A percentile compares a stretch with the other conserved stretches of the same genome.
phyloP scores from a whole-genome alignment of 92 coral and sea anemone species.

The Heteractis magnifica region DNA sequence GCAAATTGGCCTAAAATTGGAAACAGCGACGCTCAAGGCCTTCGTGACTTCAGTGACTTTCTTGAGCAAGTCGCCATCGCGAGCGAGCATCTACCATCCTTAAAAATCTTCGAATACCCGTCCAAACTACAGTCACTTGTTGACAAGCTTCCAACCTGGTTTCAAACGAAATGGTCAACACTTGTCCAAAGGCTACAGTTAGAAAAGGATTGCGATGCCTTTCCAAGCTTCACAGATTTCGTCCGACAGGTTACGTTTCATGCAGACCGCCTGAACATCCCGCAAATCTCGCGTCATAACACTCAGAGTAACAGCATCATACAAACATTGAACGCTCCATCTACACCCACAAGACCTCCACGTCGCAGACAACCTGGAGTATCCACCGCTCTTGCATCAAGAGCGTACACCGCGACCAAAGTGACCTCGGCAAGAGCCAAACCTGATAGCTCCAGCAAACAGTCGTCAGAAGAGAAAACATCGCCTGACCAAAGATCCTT shows the following conservation, averaged over 20 bases:
- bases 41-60: slow-evolving; percentile 52
- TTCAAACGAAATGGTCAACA: slow-evolving; percentile 48
- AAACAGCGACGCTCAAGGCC: slow-evolving; percentile 46
- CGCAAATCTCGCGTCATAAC: slow-evolving; percentile 34
- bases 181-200: slow-evolving; percentile 44
- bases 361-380: slow-evolving; percentile 10
- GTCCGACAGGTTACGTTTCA: slow-evolving; percentile 20
- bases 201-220: slow-evolving; percentile 29
- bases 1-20: slow-evolving; percentile 60
- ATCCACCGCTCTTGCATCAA: slow-evolving; percentile 13
- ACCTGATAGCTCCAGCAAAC: neutral
- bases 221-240: slow-evolving; percentile 43
- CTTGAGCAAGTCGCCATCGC: slow-evolving; percentile 58
- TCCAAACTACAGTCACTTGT: slow-evolving; percentile 34
- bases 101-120: slow-evolving; percentile 41
- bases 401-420: neutral
- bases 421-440: neutral
- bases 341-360: slow-evolving; percentile 10
- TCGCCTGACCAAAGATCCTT: neutral
- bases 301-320: slow-evolving; percentile 8
- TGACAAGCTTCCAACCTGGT: slow-evolving; percentile 56
- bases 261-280: slow-evolving; percentile 55
- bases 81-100: slow-evolving; percentile 31
- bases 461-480: neutral
- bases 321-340: neutral